Evolutionary conservation across 1,140 invertebrate genomes (phyloP).

Genomic region (Sitobion miscanthi): DNA sequence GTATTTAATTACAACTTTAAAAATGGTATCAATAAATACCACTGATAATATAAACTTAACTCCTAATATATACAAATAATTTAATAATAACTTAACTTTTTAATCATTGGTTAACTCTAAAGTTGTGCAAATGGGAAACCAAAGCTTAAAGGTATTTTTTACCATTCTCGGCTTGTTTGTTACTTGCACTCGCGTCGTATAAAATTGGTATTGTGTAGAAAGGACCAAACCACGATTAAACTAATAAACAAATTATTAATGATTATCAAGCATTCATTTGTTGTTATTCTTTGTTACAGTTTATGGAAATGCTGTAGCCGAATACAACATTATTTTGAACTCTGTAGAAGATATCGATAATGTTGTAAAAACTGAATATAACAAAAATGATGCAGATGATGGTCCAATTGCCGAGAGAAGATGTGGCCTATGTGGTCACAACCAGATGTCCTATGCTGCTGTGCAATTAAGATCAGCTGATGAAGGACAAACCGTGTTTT

Average conservation of each 20-base stretch:
- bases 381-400: conserved; percentile 67
- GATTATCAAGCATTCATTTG: background rate
- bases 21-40: too few relatives aligned
- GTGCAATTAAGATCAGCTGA: conserved; percentile 94
- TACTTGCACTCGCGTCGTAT: background rate
- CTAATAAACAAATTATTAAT: background rate
- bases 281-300: conserved; percentile 65
- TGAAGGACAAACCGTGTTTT: conserved; percentile 99
- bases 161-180: background rate
- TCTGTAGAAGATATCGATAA: conserved; percentile 65
- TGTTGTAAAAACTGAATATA: conserved; percentile 61
- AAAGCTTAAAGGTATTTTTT: background rate
- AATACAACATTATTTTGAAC: conserved; percentile 75
- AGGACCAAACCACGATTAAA: background rate
- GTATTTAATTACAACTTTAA: too few relatives aligned
- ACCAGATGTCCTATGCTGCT: conserved; percentile 94
- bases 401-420: conserved; percentile 84
- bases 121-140: background rate
- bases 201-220: background rate
- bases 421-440: conserved; percentile 88
- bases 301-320: conserved; percentile 70
- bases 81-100: too few relatives aligned
- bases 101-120: background rate
- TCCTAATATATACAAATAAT: too few relatives aligned
- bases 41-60: too few relatives aligned